Evolutionary conservation across 2,797 vertebrate species (phyloP), one percentile per base, ranked within the genome.

Genomic region (Galaxias olidus): DNA sequence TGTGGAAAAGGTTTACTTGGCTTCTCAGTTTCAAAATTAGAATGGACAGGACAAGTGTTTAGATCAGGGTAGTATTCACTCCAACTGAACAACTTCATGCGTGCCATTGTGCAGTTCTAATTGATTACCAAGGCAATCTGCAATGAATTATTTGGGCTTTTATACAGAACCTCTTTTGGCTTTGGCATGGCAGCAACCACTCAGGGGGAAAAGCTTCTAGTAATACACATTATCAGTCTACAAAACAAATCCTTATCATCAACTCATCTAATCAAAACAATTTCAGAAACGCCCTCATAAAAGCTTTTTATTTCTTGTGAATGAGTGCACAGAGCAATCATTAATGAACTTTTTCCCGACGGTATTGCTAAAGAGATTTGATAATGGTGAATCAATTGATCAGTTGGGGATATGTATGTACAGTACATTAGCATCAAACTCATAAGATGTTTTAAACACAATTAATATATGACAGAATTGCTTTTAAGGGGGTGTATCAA

Each of bases 331-430:
- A 69, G 63, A 62, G 47, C 41, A 65, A 75, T 72, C 75, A n/a
- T 65, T 80, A 87, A 88, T 82, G 71, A 67, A 71, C 72, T 67
- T 50, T 20, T 71, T 77, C 72, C 64, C 64, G 68, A 63, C 65
- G 68, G 72, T 77, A 59, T 58, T 66, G 79, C 84, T 80, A 77
- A 77, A n/a, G 68, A 74, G 66, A 63, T 56, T 54, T 55, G 74
- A 79, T 71, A 70, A 81, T n/a, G n/a, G n/a, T n/a, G 76, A 60
- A 69, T 72, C 83, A 73, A 74, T 68, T 72, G 68, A 87, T 76
- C 42, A 17, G 75, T 79, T 13, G 9, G 47, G 82, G 78, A 73
- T 69, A 75, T 63, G 72, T 82, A 75, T 83, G 75, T n/a, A n/a
- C n/a, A n/a, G n/a, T n/a, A n/a, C n/a, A n/a, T n/a, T n/a, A n/a